Conservation (phyloP, 2,888 invertebrate genomes). For the Cepaea hortensis region DNA sequence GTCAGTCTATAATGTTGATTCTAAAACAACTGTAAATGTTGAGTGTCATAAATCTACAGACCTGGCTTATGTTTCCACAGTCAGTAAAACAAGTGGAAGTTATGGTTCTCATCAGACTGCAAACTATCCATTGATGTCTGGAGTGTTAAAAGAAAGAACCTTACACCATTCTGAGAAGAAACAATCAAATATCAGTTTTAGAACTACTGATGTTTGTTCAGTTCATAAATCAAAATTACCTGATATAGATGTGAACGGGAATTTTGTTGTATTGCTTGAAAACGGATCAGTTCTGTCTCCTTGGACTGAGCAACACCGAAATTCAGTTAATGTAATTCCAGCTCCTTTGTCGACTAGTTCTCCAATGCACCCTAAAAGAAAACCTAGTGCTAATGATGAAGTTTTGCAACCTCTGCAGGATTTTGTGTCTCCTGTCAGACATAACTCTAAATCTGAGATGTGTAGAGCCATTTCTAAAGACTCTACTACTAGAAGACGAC, state of each 20-base stretch:
- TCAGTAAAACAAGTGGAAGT: not conserved
- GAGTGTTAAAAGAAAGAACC: not conserved
- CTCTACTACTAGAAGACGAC: not conserved
- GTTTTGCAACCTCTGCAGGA: not conserved
- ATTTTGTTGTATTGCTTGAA: not conserved
- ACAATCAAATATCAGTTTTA: not conserved
- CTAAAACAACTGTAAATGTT: not conserved
- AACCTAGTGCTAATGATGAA: not conserved
- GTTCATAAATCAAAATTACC: not conserved
- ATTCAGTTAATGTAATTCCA: not conserved
- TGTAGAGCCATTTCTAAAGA: not conserved
- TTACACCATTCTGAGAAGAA: not conserved
- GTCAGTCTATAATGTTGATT: not conserved
- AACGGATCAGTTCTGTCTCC: not conserved
- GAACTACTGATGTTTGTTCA: not conserved
- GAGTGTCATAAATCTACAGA: not conserved
- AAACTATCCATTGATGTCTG: not conserved
- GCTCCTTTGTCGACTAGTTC: constrained; percentile 19
- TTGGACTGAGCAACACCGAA: not conserved
- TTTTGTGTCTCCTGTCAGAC: constrained; percentile 21
- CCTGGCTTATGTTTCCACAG: not conserved
- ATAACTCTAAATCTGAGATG: not conserved
- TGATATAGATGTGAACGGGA: not conserved
- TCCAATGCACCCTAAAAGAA: not conserved
- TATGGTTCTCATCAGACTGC: not conserved